phyloP scores from a whole-genome alignment of 1,140 invertebrate genomes.

The Calephelis virginiensis region DNA sequence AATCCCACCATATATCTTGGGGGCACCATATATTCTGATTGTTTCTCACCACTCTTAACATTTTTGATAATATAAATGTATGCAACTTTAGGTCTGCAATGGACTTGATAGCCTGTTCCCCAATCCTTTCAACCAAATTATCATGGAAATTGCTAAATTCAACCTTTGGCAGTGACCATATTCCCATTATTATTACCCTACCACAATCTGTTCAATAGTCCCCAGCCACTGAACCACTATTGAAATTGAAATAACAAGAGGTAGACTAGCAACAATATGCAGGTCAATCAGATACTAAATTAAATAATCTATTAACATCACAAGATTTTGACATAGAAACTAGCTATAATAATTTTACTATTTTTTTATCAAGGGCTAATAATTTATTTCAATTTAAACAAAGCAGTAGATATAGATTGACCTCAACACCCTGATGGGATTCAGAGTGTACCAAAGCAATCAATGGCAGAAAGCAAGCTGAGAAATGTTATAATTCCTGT shows the following conservation, averaged over 20 bases:
- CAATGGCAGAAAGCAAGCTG: too few relatives aligned
- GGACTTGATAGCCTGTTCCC: constrained; percentile 17
- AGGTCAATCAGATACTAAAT: not conserved
- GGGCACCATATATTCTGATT: not conserved
- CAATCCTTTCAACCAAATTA: not conserved
- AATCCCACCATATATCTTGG: too few relatives aligned
- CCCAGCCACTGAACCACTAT: not conserved
- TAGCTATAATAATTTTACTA: too few relatives aligned
- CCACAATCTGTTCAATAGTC: not conserved
- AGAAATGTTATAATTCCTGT: too few relatives aligned
- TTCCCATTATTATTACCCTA: not conserved
- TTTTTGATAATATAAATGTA: constrained; percentile 21
- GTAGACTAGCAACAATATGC: constrained; percentile 6
- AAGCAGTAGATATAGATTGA: too few relatives aligned
- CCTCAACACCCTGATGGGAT: too few relatives aligned
- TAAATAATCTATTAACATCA: not conserved
- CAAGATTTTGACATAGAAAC: too few relatives aligned
- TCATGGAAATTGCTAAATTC: not conserved
- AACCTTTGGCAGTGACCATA: not conserved
- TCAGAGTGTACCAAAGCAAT: too few relatives aligned
- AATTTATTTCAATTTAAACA: too few relatives aligned
- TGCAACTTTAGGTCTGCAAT: constrained; percentile 17
- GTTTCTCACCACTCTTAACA: not conserved
- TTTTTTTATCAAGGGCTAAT: too few relatives aligned
- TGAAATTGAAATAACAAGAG: constrained; percentile 1